phyloP scores from a whole-genome alignment of 2,888 invertebrate species.

The Lathronympha strigana region DNA sequence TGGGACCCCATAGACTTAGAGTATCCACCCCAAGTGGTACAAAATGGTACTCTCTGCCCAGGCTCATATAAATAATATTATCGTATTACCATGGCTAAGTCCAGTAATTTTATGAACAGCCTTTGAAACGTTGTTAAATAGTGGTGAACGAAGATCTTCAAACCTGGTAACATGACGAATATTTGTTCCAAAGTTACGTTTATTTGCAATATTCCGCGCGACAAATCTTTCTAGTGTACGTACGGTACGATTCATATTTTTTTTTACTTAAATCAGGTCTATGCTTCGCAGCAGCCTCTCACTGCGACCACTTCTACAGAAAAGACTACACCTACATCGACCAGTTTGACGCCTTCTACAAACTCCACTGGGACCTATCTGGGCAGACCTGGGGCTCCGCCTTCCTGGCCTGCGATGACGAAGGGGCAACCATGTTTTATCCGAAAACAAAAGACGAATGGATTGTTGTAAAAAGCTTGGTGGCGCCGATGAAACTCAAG shows the following conservation, averaged over 20 bases:
- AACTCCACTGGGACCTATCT: slow-evolving; percentile 53
- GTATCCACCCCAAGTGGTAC: no score
- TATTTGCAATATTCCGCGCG: neutral
- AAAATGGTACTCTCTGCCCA: no score
- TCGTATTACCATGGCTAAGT: no score
- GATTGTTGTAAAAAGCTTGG: slow-evolving; percentile 52
- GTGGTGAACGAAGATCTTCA: no score
- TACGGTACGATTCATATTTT: neutral
- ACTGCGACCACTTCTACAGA: slow-evolving; percentile 53
- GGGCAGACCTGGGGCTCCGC: slow-evolving; percentile 51
- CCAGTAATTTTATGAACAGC: no score
- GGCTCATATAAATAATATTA: no score
- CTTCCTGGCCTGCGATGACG: slow-evolving; percentile 55
- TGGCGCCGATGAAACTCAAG: slow-evolving; percentile 36
- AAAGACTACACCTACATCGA: slow-evolving; percentile 57
- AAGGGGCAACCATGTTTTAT: slow-evolving; percentile 59
- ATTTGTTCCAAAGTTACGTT: no score
- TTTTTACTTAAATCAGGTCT: neutral
- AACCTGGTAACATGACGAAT: no score
- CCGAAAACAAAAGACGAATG: slow-evolving; percentile 54
- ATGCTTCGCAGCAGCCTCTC: slow-evolving; percentile 41
- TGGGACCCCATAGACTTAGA: no score
- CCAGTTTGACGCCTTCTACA: slow-evolving; percentile 58
- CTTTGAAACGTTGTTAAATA: no score
- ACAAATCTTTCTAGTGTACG: neutral